Base-by-base conservation (phyloP, 1,140 invertebrate genomes). In the Anastatus disparis region DNA sequence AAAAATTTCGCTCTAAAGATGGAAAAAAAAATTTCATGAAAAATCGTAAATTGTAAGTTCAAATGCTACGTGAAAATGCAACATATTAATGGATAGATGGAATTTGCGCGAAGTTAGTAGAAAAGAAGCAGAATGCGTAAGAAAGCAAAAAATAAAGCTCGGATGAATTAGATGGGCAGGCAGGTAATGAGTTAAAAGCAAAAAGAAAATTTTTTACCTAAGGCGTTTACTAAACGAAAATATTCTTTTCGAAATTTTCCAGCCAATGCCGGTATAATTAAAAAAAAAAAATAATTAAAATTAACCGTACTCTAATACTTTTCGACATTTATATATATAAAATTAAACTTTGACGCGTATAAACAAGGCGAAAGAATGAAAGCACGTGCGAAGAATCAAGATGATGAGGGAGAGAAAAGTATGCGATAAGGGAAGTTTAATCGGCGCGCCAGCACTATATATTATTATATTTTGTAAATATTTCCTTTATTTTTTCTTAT, bases 381-480 rank as follows among this genome's bases (percentile, higher is more conserved):
- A 6, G 31, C 10, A n/a, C n/a, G 31, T 10, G 10, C 31, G 4
- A 35, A 35, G 31, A 35, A 4, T 6, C 31, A 10, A 6, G 31
- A 10, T 10, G 31, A 35, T 15, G 26, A 29, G 67, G 38, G 58
- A 62, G 58, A 59, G 58, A 50, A 55, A 55, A 52, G 38, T 46
- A 40, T 58, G 69, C 40, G 58, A 35, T 8, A 62, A 42, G 13
- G 48, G 38, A 10, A 67, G 29, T 42, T 62, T 50, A 56, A 22
- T 31, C 3, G 31, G 40, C 20, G 50, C 50, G 26, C 24, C 13
- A 61, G 17, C 35, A 55, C 61, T 63, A n/a, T n/a, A n/a, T n/a
- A n/a, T n/a, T n/a, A 56, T 70, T 70, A 64, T 64, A 40, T 59
- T 64, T 70, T 70, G 68, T 70, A 70, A 35, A 70, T 70, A 58